Evolutionary conservation across 2,797 vertebrate genomes (phyloP), one percentile per base, ranked within the genome.

Genomic region (Huso huso): DNA sequence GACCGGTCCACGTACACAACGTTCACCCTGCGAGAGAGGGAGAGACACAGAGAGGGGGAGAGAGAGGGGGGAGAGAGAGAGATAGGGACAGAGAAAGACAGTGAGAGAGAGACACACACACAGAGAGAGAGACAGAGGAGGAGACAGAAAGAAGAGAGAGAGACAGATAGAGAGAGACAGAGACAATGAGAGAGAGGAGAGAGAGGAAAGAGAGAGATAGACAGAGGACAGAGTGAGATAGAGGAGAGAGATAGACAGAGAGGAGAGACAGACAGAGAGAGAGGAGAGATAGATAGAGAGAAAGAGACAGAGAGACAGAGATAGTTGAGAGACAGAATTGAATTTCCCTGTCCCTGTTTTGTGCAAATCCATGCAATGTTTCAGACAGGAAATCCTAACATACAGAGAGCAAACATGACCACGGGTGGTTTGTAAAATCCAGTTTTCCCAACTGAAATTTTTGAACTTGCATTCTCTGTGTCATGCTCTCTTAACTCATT

Each of bases 1-100:
- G 86, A 85, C 1, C 93, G 87, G 65, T 96, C 92, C 67, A 95
- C 65, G 62, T 92, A 97, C 64, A 94, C 88, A 68, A 97, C 90
- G 59, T 95, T 95, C 59, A 97, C 89, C 71, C 95, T 97, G 63
- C 52, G 23, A 37, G 23, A 37, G 23, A 4, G 23, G 2, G 23
- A 37, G 23, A 37, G 52, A 55, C 2, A 55, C 2, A 6, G 52
- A 55, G 9, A 55, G 52, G 15, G 15, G 15, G 15, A 18, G 15
- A 18, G 15, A 18, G 15, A 18, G 15, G 15, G 15, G 52, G 8
- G 15, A 18, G 15, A 18, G 15, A 18, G 15, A 18, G 15, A 1
- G 15, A 55, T 12, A 4, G 52, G 8, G 15, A 18, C 15, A 18
- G 15, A 18, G 15, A 18, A 18, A 18, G 15, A 18, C 50, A n/a